phyloP scores from a whole-genome alignment of 2,797 vertebrate species.

The Silurus aristotelis region DNA sequence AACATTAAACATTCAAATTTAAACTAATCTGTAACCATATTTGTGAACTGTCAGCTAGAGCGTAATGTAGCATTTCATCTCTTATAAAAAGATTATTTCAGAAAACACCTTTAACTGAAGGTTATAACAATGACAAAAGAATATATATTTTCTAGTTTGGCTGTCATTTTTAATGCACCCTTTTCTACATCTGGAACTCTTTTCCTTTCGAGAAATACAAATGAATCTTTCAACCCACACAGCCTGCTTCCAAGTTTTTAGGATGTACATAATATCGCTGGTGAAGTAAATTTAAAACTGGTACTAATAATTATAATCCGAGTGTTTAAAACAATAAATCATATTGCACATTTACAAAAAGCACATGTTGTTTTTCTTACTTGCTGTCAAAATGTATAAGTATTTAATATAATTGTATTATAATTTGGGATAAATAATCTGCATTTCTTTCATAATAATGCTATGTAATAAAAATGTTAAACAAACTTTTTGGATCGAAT shows the following conservation, averaged over 20 bases:
- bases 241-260: not conserved
- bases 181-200: constrained; percentile 30
- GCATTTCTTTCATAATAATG: not conserved
- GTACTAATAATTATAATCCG: too few relatives aligned
- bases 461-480: not conserved
- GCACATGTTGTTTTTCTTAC: not conserved
- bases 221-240: constrained; percentile 10
- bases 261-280: constrained; percentile 9
- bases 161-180: not conserved
- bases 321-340: not conserved
- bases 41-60: not conserved
- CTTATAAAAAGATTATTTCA: not conserved
- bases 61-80: not conserved
- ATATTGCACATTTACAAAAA: not conserved
- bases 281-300: not conserved
- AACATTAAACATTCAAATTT: not conserved
- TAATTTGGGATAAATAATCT: not conserved
- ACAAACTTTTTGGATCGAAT: not conserved
- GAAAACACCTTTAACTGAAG: not conserved
- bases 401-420: not conserved
- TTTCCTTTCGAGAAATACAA: constrained; percentile 20
- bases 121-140: not conserved
- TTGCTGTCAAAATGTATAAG: not conserved
- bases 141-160: not conserved
- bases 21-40: not conserved